Conservation (phyloP, 2,888 invertebrate species). For the Mythimna loreyi region DNA sequence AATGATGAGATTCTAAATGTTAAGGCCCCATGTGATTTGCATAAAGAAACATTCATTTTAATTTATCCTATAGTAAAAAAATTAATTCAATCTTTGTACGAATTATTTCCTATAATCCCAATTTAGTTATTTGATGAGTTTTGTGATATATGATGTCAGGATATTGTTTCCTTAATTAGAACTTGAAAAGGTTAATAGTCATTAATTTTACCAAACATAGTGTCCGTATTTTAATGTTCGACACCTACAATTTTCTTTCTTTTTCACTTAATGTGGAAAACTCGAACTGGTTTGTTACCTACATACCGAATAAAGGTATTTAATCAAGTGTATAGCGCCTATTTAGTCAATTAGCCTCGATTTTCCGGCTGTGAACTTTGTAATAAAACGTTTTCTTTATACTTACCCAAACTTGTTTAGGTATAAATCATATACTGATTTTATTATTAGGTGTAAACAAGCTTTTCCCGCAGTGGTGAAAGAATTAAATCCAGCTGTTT, state of each 20-base stretch:
- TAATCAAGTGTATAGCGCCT: conserved; percentile 1
- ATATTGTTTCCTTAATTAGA: conserved; percentile 37
- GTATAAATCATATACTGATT: background rate
- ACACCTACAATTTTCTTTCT: conserved; percentile 36
- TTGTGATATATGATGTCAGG: conserved; percentile 40
- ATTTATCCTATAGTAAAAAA: conserved; percentile 24
- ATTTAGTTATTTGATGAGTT: conserved; percentile 31
- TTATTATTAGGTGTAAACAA: too few species aligned
- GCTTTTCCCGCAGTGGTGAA: too few species aligned
- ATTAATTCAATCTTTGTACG: conserved; percentile 5
- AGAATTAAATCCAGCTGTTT: too few species aligned
- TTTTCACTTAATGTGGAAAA: conserved; percentile 10
- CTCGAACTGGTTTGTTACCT: conserved; percentile 9
- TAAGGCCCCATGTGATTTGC: conserved; percentile 54
- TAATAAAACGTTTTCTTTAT: conserved; percentile 21
- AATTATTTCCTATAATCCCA: conserved; percentile 16
- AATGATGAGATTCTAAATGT: conserved; percentile 55
- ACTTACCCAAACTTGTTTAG: background rate
- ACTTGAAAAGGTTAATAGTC: conserved; percentile 46
- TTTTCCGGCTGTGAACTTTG: conserved; percentile 31
- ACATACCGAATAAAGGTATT: conserved; percentile 27
- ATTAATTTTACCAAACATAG: conserved; percentile 38
- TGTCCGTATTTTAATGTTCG: conserved; percentile 22
- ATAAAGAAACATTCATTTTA: conserved; percentile 46
- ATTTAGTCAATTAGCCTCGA: conserved; percentile 4